Percentiles rank a stretch among this genome's conserved stretches.
Evolutionary conservation across 2,888 invertebrate species (phyloP).

Genomic region (Aphidoletes aphidimyza): DNA sequence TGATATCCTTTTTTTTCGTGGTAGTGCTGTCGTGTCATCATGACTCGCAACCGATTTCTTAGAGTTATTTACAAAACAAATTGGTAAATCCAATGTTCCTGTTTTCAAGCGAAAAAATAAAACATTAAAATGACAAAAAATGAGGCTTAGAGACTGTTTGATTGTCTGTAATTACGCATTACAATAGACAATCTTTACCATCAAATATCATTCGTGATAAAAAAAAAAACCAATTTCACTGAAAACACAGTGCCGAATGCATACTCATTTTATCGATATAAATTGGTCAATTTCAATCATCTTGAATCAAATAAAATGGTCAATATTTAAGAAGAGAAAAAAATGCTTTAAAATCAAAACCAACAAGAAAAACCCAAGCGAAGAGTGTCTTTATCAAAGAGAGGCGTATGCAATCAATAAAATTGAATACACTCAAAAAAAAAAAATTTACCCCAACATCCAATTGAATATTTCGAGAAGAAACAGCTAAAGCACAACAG

Average conservation of each 20-base stretch:
- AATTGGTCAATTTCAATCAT: constrained; percentile 13
- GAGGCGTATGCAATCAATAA: constrained; percentile 36
- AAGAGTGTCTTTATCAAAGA: constrained; percentile 46
- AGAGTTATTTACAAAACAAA: not conserved
- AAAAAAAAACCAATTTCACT: not conserved
- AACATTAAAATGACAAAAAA: not conserved
- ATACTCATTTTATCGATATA: not conserved
- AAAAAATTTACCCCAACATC: not conserved
- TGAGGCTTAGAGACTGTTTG: not conserved
- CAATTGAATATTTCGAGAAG: constrained; percentile 34
- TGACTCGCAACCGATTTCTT: not conserved
- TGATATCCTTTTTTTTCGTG: not conserved
- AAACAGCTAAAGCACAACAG: constrained; percentile 9
- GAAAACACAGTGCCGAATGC: not conserved
- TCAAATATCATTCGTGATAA: not conserved
- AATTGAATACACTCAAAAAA: constrained; percentile 11
- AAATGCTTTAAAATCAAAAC: not conserved
- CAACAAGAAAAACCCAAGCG: not conserved
- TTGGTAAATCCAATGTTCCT: not conserved
- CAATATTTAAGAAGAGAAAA: not conserved
- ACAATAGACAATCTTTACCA: too few species aligned
- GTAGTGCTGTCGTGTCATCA: not conserved
- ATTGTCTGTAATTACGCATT: not conserved
- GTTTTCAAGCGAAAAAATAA: not conserved
- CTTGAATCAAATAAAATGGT: not conserved